Conservation (phyloP, 2,888 invertebrate genomes). For the Dromius quadrimaculatus region DNA sequence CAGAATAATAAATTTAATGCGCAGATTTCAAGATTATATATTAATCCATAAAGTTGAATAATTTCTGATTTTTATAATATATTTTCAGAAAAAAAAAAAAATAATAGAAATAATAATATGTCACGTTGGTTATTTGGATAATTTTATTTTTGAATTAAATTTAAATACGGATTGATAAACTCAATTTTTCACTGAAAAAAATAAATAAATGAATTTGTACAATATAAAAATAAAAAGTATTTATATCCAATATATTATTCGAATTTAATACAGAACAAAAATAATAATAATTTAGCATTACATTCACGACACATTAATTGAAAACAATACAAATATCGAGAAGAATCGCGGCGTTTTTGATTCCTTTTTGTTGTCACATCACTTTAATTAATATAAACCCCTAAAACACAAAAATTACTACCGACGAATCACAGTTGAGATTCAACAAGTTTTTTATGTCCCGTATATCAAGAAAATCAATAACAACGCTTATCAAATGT, state of each 20-base stretch:
- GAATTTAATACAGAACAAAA: no score
- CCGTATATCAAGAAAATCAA: slow-evolving; percentile 68
- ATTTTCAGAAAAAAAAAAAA: no score
- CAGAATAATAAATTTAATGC: no score
- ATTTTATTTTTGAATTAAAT: no score
- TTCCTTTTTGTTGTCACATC: slow-evolving; percentile 10
- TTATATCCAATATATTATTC: no score
- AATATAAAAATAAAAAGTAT: background rate
- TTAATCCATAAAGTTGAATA: no score
- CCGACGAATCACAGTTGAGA: slow-evolving; percentile 58
- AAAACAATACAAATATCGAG: background rate
- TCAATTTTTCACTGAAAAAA: background rate
- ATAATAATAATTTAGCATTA: no score
- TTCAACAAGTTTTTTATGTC: slow-evolving; percentile 71
- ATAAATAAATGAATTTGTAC: background rate
- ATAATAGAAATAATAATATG: no score
- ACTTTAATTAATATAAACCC: slow-evolving; percentile 44
- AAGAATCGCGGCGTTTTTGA: background rate
- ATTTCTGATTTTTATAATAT: no score
- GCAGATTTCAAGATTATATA: no score
- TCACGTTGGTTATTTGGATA: no score
- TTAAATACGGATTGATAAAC: no score
- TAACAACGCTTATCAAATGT: slow-evolving; percentile 64
- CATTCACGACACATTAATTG: background rate
- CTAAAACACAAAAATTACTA: slow-evolving; percentile 33